Evolutionary conservation across 2,797 vertebrate genomes (phyloP), one percentile per base, ranked within the genome.

Genomic region (Cottoperca gobio): DNA sequence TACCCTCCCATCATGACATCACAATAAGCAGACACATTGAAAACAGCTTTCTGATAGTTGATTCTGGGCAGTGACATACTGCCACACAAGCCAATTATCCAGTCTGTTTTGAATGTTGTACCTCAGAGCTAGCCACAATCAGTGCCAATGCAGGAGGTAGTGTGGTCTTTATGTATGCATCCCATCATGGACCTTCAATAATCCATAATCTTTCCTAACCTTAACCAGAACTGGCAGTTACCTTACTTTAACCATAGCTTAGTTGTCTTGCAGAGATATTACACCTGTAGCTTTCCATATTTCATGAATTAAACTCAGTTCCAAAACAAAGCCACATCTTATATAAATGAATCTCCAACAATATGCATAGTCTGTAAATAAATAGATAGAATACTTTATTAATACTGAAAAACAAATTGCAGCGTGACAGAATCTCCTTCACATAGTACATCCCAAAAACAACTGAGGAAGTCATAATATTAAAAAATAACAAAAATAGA

Each of bases 141-240:
- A n/a, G n/a, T n/a, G n/a, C n/a, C n/a, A n/a, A n/a, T n/a, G n/a
- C n/a, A n/a, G n/a, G n/a, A n/a, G n/a, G n/a, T n/a, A n/a, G n/a
- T 50, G 53, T 64, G 49, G 31, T 28, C 48, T 43, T 55, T 21
- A 48, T 50, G 48, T 46, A 63, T n/a, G 24, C 5, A 50, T 42
- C 31, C 28, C 50, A 43, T 40, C 16, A n/a, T 8, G 69, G 31
- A 61, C 39, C 33, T 63, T 21, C 26, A 31, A 21, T 39, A 48
- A 55, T 50, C 33, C 46, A 12, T 35, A n/a, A 45, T 35, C 2
- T 24, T 40, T 50, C 53, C 4, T 39, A 3, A 31, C 7, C 21
- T 43, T 58, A 11, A 63, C 14, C 35, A n/a, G n/a, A n/a, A n/a
- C 37, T 33, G 12, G 55, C 14, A 61, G 6, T 58, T 43, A 1